Percentiles rank a stretch among this genome's conserved stretches.
Conservation (phyloP, 2,113 vertebrate species). For the Delphinapterus leucas region DNA sequence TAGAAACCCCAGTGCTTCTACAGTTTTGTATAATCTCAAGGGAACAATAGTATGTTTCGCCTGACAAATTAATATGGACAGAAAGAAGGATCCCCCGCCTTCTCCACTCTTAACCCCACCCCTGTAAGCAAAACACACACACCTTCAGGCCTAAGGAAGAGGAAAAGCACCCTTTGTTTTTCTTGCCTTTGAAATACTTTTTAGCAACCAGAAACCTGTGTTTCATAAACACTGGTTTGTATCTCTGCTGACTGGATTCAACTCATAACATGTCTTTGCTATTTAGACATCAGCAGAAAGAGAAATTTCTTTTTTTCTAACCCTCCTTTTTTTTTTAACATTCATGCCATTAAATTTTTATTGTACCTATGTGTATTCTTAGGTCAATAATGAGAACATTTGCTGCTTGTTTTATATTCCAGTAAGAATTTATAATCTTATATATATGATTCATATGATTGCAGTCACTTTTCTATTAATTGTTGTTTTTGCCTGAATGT, state of each 20-base stretch:
- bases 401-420: conserved; percentile 1
- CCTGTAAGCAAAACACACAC: neutral
- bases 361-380: neutral
- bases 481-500: neutral
- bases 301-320: neutral
- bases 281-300: neutral
- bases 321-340: neutral
- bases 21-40: neutral
- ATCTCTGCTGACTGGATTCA: neutral
- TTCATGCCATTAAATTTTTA: neutral
- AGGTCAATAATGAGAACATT: neutral
- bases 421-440: neutral
- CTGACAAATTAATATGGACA: neutral
- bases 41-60: neutral
- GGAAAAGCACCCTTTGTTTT: neutral
- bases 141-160: neutral
- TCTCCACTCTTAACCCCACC: neutral
- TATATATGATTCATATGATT: neutral
- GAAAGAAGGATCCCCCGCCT: neutral
- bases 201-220: neutral
- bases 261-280: neutral
- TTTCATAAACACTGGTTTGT: neutral
- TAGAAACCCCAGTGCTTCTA: neutral
- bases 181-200: neutral
- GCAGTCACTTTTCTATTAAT: neutral